These are phyloP conservation scores for Eidolon dupreanum DNA, from an alignment of 2,797 vertebrate species.

Conservation along the genomic window DNA sequence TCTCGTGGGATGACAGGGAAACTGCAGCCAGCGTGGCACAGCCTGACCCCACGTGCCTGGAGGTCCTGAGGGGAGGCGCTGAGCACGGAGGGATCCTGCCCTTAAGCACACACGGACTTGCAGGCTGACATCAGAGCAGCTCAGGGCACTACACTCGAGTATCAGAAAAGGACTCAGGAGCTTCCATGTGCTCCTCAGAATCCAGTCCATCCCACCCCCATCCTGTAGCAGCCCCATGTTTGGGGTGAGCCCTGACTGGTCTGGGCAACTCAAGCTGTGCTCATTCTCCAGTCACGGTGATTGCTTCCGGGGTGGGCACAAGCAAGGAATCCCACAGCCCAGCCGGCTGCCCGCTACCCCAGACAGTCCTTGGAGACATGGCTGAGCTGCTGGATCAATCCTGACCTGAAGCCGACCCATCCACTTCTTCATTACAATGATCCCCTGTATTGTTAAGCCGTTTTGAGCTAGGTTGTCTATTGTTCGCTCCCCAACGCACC, in stretches of 20 bases:
- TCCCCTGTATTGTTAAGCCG: background rate
- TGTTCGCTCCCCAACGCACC: background rate
- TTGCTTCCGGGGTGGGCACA: background rate
- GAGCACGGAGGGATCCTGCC: background rate
- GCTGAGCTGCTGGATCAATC: constrained; percentile 31
- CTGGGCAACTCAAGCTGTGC: background rate
- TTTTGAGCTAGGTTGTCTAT: background rate
- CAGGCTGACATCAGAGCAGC: background rate
- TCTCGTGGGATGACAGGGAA: background rate
- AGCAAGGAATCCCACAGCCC: background rate
- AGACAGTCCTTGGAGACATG: background rate
- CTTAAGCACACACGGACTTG: background rate
- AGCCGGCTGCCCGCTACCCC: background rate
- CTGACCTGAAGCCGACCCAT: background rate
- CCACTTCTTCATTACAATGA: background rate
- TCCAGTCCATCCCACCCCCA: background rate
- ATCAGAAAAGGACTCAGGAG: background rate
- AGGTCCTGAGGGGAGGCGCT: background rate
- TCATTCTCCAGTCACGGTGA: background rate
- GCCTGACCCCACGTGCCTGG: accelerated
- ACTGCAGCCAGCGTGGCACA: background rate
- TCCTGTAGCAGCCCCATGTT: background rate
- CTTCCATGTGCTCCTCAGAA: background rate
- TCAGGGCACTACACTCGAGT: too few relatives aligned
- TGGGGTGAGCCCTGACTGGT: background rate